Percentiles rank a stretch among this genome's conserved stretches.
Evolutionary conservation across 1,140 invertebrate species (phyloP).

Genomic region (Centruroides sculpturatus): DNA sequence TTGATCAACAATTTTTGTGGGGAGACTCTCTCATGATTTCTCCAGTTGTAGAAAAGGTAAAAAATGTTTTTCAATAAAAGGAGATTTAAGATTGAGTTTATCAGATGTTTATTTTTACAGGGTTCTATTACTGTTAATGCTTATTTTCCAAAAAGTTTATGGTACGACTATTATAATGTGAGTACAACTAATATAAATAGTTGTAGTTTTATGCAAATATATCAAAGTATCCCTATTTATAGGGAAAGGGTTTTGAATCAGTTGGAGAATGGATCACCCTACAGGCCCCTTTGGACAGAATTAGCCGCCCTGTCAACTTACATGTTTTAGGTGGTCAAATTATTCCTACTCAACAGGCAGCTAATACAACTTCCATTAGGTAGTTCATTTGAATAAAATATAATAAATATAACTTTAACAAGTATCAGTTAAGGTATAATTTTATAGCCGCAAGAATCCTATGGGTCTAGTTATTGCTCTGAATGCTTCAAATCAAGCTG

Average conservation of each 20-base stretch:
- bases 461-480: slow-evolving; percentile 13
- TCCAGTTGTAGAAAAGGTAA: slow-evolving; percentile 18
- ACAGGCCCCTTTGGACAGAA: not conserved
- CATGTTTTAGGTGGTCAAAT: not conserved
- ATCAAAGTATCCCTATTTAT: not conserved
- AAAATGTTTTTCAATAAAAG: too few relatives aligned
- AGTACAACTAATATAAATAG: slow-evolving; percentile 1
- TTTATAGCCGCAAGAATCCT: slow-evolving; percentile 11
- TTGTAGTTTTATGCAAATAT: too few relatives aligned
- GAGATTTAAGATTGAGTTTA: too few relatives aligned
- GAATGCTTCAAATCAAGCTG: slow-evolving; percentile 8
- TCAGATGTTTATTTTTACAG: not conserved
- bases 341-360: not conserved
- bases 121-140: slow-evolving; percentile 12
- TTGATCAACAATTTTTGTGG: slow-evolving; percentile 21
- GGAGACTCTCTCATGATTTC: slow-evolving; percentile 16
- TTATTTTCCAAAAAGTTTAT: slow-evolving; percentile 30
- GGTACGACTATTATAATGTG: slow-evolving; percentile 33
- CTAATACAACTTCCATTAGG: not conserved
- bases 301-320: not conserved
- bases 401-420: too few relatives aligned
- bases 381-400: not conserved
- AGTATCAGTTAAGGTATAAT: too few relatives aligned
- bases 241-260: not conserved
- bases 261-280: not conserved